Percentiles rank a stretch among this genome's conserved stretches.
Evolutionary conservation across 2,113 vertebrate genomes (phyloP).

Genomic region (Coturnix japonica): DNA sequence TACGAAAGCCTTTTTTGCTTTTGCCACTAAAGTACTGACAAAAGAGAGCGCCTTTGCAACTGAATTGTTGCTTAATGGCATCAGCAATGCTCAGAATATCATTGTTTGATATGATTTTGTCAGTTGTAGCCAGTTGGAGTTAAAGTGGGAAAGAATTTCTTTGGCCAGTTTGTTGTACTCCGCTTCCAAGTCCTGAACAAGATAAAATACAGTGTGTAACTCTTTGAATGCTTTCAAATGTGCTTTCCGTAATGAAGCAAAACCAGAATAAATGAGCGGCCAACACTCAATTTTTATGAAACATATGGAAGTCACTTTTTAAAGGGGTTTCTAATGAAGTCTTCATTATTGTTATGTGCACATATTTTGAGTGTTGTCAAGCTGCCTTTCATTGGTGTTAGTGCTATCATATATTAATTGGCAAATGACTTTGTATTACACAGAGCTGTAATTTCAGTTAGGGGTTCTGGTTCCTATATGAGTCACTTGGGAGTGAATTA

Average conservation of each 20-base stretch:
- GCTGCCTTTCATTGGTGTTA: neutral
- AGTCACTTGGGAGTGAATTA: neutral
- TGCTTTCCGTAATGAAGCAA: neutral
- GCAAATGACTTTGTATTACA: neutral
- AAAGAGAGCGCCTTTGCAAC: neutral
- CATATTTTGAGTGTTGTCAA: constrained; percentile 16
- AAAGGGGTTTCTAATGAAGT: neutral
- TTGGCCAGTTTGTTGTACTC: neutral
- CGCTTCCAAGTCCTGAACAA: neutral
- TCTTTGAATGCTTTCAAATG: neutral
- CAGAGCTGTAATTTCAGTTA: neutral
- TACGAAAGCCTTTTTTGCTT: neutral
- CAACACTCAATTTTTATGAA: neutral
- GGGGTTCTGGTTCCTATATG: neutral
- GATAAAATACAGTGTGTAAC: neutral
- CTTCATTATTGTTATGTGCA: neutral
- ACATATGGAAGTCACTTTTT: neutral
- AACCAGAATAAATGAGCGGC: neutral
- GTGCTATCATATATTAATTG: neutral
- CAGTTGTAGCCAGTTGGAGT: neutral
- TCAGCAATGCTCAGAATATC: neutral
- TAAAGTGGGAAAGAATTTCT: neutral
- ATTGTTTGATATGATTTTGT: neutral
- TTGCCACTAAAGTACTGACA: neutral
- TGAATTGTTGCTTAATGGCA: neutral